Percentiles rank a stretch among this genome's conserved stretches.
Conservation (phyloP, 2,113 vertebrate species). For the Heterotis niloticus region DNA sequence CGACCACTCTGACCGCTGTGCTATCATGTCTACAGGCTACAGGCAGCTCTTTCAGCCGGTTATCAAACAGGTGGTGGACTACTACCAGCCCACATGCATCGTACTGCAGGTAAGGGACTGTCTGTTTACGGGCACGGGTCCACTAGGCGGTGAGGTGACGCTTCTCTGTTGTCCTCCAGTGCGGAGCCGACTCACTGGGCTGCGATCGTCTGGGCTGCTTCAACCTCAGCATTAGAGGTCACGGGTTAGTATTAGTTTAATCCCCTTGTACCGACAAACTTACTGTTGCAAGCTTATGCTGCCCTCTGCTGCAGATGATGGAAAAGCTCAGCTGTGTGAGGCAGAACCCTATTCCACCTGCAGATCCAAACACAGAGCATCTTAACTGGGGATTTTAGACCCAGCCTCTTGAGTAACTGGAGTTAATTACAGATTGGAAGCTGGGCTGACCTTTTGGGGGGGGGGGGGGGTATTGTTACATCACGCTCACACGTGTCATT, state of each 20-base stretch:
- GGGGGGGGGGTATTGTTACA: not conserved
- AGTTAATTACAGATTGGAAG: not conserved
- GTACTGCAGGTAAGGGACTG: constrained; percentile 82
- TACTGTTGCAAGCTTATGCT: not conserved
- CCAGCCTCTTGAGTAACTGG: not conserved
- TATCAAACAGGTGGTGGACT: constrained; percentile 97
- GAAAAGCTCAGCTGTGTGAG: not conserved
- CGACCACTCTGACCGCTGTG: too few species aligned
- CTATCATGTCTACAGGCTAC: constrained; percentile 72
- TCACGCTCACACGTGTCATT: not conserved
- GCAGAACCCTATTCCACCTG: not conserved
- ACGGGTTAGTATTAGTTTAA: constrained; percentile 73
- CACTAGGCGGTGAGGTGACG: not conserved
- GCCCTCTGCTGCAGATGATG: constrained; percentile 20
- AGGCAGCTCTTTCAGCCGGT: constrained; percentile 96
- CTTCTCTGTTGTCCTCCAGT: constrained; percentile 60
- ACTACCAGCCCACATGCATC: constrained; percentile 96
- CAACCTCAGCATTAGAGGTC: constrained; percentile 96
- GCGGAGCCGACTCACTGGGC: constrained; percentile 93
- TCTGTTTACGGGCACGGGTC: not conserved
- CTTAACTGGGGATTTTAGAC: not conserved
- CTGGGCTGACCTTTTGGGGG: too few species aligned
- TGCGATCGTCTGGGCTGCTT: constrained; percentile 95
- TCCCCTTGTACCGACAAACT: too few species aligned
- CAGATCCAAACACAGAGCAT: not conserved